phyloP scores from a whole-genome alignment of 2,113 vertebrate genomes.

The Nansenia antarctica region DNA sequence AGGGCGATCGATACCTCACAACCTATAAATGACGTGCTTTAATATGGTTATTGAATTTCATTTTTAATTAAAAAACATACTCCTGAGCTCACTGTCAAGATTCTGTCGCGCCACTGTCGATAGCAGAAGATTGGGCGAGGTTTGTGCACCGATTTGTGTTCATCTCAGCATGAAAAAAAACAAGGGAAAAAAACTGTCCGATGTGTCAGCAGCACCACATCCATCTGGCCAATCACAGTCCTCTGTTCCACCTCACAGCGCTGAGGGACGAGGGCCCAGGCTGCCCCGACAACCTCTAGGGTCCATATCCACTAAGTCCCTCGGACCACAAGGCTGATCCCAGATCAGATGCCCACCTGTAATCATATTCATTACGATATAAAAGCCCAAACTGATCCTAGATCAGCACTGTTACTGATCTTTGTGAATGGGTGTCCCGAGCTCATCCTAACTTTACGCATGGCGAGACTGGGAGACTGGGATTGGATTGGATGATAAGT shows the following conservation, averaged over 20 bases:
- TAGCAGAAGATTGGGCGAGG: constrained; percentile 17
- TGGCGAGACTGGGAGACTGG: background rate
- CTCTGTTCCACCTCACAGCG: constrained; percentile 29
- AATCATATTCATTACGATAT: too few relatives aligned
- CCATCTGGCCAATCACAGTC: constrained; percentile 48
- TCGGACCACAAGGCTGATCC: too few relatives aligned
- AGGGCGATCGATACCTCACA: constrained; percentile 65
- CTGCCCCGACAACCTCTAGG: background rate
- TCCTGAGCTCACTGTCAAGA: constrained; percentile 48
- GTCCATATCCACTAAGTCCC: too few relatives aligned
- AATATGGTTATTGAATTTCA: constrained; percentile 74
- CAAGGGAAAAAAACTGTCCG: background rate
- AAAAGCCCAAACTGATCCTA: too few relatives aligned
- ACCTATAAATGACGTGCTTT: constrained; percentile 69
- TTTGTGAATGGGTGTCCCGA: too few relatives aligned
- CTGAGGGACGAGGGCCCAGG: background rate
- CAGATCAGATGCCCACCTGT: too few relatives aligned
- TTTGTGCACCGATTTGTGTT: constrained; percentile 49
- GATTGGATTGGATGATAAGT: background rate
- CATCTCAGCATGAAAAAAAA: constrained; percentile 29
- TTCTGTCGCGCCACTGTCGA: constrained; percentile 19
- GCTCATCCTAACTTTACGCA: background rate
- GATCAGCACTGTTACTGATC: too few relatives aligned
- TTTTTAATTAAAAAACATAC: constrained; percentile 76
- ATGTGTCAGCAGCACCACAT: constrained; percentile 46